Evolutionary conservation across 2,797 vertebrate species (phyloP), one percentile per base, ranked within the genome.

Genomic region (Agapornis canus): DNA sequence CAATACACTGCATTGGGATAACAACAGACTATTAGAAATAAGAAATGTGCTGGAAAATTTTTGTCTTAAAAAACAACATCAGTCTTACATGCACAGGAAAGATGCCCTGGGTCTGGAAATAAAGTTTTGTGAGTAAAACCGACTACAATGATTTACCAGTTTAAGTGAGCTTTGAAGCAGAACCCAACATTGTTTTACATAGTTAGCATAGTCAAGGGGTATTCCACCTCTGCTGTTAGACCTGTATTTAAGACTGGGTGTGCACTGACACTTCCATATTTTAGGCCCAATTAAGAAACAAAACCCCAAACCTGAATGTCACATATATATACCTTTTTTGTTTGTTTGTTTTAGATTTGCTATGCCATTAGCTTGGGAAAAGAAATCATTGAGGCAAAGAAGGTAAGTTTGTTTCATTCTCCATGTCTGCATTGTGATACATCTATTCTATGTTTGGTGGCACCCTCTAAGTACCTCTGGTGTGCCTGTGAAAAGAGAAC

Each of bases 301-400:
- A 66, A 15, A 75, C n/a, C 9, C 51, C 60, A 63, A 82, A 10
- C 15, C 2, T 17, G 15, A 83, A 31, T 4, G 59, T 47, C 2
- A 29, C 2, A 1, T 43, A 15, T 45, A 40, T 71, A 23, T 56
- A 56, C 9, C 21, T 57, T 49, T 27, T 49, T 97, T 56, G 8
- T 48, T 65, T 97, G 21, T 83, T 97, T 89, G 47, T 76, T 90
- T 72, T 97, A 99, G 99, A 99, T 99, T 88, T 99, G 99, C 97
- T 99, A 99, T 93, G 99, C 99, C 71, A 99, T 99, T 92, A 99
- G 98, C 91, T 95, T 99, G 96, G 99, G 98, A 27, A 99, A 99
- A 97, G 99, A 99, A 96, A 99, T 99, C 64, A 98, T 98, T 77
- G 98, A 98, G 86, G 99, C 99, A 49, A 98, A 98, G 96, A 99